These are phyloP conservation scores for Pelodiscus sinensis DNA, from an alignment of 2,113 vertebrate species.

Conservation along the genomic window DNA sequence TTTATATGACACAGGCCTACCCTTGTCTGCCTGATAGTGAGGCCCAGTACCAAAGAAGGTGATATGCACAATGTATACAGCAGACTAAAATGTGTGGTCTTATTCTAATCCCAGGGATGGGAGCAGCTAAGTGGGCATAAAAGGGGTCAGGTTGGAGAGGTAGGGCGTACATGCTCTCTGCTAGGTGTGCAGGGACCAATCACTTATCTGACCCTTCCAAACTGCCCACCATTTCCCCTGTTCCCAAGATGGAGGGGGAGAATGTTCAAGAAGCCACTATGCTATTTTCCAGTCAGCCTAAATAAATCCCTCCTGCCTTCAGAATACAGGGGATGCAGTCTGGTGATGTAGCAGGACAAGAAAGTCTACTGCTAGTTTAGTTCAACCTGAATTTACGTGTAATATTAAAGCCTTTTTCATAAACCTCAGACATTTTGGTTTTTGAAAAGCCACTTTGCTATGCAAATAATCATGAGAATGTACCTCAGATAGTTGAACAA, in stretches of 20 bases:
- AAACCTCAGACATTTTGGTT: conserved; percentile 20
- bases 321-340: neutral
- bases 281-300: neutral
- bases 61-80: too few species aligned
- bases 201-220: neutral
- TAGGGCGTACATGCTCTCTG: neutral
- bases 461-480: neutral
- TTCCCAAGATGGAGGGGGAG: neutral
- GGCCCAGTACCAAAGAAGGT: too few species aligned
- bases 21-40: too few species aligned
- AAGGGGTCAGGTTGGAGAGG: neutral
- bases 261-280: neutral
- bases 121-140: too few species aligned
- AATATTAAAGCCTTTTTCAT: conserved; percentile 1
- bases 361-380: neutral
- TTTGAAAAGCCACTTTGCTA: neutral
- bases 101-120: too few species aligned
- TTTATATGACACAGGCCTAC: too few species aligned
- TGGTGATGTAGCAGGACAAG: conserved; percentile 5
- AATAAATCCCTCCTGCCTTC: neutral
- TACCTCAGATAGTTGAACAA: neutral
- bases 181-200: neutral
- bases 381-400: conserved; percentile 23
- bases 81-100: too few species aligned
- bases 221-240: neutral